Conservation (phyloP, 2,113 vertebrate species). For the Channa argus region DNA sequence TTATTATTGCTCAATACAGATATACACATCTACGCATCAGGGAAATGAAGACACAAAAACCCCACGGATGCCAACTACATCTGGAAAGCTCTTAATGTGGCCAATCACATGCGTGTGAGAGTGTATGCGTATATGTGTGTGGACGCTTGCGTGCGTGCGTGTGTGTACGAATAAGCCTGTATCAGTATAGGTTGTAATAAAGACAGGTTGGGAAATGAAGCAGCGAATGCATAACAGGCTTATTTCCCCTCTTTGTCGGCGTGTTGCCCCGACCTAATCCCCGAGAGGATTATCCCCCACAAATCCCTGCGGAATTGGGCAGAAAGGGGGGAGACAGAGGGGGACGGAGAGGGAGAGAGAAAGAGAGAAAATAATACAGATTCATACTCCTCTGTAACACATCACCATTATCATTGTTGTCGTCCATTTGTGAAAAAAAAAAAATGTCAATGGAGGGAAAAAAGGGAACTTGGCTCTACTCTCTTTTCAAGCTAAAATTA, state of each 20-base stretch:
- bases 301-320: conserved; percentile 83
- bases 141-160: conserved; percentile 37
- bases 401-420: conserved; percentile 71
- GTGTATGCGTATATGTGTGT: conserved; percentile 52
- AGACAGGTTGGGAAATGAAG: conserved; percentile 84
- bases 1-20: conserved; percentile 81
- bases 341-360: conserved; percentile 31
- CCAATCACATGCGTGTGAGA: conserved; percentile 73
- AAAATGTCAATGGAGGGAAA: conserved; percentile 45
- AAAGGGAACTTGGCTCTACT: conserved; percentile 54
- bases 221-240: conserved; percentile 84
- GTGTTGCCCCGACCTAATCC: conserved; percentile 84
- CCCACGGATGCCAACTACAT: conserved; percentile 72
- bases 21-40: conserved; percentile 76
- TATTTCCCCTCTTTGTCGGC: conserved; percentile 84
- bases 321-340: conserved; percentile 51
- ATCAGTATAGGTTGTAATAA: conserved; percentile 83
- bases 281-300: conserved; percentile 82
- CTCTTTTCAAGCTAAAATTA: conserved; percentile 66
- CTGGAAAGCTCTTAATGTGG: conserved; percentile 81
- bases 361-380: conserved; percentile 58
- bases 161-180: conserved; percentile 76
- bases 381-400: conserved; percentile 69
- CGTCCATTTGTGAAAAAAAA: conserved; percentile 59
- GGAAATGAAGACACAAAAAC: conserved; percentile 78